Percentiles rank a stretch among this genome's conserved stretches.
phyloP scores from a whole-genome alignment of 2,888 invertebrate species.

The Cyrtodaria siliqua region DNA sequence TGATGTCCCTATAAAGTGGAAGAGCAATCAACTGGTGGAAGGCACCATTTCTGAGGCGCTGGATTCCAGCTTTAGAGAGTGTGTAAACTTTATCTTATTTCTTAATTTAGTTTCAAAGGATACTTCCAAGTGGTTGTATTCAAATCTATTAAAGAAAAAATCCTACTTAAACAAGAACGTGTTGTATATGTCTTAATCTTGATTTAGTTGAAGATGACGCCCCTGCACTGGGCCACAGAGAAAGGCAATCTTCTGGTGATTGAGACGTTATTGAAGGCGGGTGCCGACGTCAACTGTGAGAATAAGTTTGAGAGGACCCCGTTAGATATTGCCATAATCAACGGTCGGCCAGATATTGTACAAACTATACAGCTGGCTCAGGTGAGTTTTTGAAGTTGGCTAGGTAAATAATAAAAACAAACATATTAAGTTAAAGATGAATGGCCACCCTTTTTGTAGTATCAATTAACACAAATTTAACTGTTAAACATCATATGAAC shows the following conservation, averaged over 20 bases:
- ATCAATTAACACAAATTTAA: too few species aligned
- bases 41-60: too few species aligned
- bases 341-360: constrained; percentile 87
- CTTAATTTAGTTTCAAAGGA: background rate
- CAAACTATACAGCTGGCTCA: constrained; percentile 81
- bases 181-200: constrained; percentile 49
- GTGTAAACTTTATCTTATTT: too few species aligned
- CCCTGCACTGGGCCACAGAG: constrained; percentile 97
- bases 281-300: constrained; percentile 90
- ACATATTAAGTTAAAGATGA: too few species aligned
- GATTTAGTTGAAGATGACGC: constrained; percentile 95
- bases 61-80: too few species aligned
- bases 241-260: constrained; percentile 91
- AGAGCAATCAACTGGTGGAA: too few species aligned
- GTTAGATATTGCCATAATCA: constrained; percentile 87
- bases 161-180: background rate
- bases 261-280: constrained; percentile 90
- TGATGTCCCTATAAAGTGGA: too few species aligned
- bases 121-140: background rate
- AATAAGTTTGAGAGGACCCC: constrained; percentile 88
- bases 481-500: too few species aligned
- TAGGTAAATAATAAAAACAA: too few species aligned
- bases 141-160: background rate
- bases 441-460: too few species aligned
- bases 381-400: too few species aligned